A percentile compares a stretch with the other conserved stretches of the same genome.
Evolutionary conservation across 2,888 invertebrate genomes (phyloP).

Genomic region (Stratiomys singularior): DNA sequence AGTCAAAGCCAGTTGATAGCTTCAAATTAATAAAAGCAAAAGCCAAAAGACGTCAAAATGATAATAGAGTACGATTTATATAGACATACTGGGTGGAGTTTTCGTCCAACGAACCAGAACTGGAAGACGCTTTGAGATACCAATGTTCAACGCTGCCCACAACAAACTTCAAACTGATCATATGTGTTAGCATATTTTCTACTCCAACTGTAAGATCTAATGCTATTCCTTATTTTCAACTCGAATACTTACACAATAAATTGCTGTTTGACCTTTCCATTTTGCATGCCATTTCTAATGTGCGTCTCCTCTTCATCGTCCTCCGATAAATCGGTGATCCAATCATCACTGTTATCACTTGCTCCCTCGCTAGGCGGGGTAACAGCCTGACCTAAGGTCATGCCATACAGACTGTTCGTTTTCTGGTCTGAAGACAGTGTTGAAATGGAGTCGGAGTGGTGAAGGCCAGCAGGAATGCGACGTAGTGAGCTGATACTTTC

Average conservation of each 20-base stretch:
- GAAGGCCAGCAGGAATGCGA: slow-evolving; percentile 51
- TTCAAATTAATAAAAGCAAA: too few species aligned
- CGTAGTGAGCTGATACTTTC: slow-evolving; percentile 62
- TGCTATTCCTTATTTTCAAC: neutral
- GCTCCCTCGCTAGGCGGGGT: slow-evolving; percentile 38
- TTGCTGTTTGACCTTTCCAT: slow-evolving; percentile 55
- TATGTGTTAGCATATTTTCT: neutral
- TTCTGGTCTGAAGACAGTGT: slow-evolving; percentile 65
- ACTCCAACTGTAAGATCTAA: too few species aligned
- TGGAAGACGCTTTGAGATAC: too few species aligned
- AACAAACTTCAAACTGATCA: neutral
- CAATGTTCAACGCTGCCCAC: too few species aligned
- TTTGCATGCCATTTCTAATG: slow-evolving; percentile 14
- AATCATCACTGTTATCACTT: slow-evolving; percentile 61
- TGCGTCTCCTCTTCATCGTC: slow-evolving; percentile 46
- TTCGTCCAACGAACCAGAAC: too few species aligned
- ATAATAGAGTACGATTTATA: too few species aligned
- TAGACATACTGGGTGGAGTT: too few species aligned
- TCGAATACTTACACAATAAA: slow-evolving; percentile 64
- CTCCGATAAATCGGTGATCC: slow-evolving; percentile 65
- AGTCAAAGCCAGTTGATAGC: too few species aligned
- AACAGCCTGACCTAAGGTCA: slow-evolving; percentile 56
- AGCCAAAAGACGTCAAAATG: too few species aligned
- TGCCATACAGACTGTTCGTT: slow-evolving; percentile 65
- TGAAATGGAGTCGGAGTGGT: slow-evolving; percentile 62